These are phyloP conservation scores for Euleptes europaea DNA, from an alignment of 2,113 vertebrate species.

Conservation along the genomic window DNA sequence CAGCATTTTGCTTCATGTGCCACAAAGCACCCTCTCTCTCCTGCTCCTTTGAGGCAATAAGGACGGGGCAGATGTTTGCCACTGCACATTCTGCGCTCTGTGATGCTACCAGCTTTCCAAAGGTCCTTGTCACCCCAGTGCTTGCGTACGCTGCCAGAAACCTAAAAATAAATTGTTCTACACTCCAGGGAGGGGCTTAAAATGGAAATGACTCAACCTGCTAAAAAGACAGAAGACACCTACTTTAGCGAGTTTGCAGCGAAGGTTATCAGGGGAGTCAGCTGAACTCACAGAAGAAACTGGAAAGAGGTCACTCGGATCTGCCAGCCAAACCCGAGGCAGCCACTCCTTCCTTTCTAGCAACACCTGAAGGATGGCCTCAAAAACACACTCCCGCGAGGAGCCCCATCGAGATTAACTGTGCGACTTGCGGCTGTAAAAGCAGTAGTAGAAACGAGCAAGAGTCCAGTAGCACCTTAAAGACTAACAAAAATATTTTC, in stretches of 20 bases:
- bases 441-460: too few relatives aligned
- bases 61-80: not conserved
- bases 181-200: not conserved
- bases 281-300: not conserved
- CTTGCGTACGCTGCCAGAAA: not conserved
- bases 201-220: constrained; percentile 18
- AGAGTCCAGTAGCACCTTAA: too few relatives aligned
- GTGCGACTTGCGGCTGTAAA: too few relatives aligned
- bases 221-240: not conserved
- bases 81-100: not conserved
- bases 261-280: not conserved
- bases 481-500: too few relatives aligned
- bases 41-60: not conserved
- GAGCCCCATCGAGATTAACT: not conserved
- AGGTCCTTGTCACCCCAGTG: fast-evolving
- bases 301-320: not conserved
- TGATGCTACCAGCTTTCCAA: not conserved
- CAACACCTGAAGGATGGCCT: not conserved
- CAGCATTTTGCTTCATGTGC: too few relatives aligned
- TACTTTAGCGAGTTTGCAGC: not conserved
- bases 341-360: too few relatives aligned
- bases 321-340: too few relatives aligned
- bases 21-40: too few relatives aligned
- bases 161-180: not conserved
- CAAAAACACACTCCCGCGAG: not conserved